These are phyloP conservation scores for Cirrhinus mrigala DNA, from an alignment of 2,797 vertebrate species.

Conservation along the genomic window DNA sequence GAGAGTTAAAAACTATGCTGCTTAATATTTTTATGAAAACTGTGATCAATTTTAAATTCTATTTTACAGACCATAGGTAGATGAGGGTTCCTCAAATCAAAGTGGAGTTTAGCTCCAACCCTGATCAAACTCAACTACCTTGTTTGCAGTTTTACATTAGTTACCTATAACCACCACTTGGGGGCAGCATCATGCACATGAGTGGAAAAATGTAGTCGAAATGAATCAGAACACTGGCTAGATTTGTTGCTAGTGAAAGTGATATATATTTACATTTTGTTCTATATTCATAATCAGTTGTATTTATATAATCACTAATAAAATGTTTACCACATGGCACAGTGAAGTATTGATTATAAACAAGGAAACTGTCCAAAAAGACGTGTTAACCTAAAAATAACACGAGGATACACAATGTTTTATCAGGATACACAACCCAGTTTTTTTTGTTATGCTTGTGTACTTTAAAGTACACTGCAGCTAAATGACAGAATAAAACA, in stretches of 20 bases:
- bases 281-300: slow-evolving; percentile 1
- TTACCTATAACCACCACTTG: slow-evolving; percentile 11
- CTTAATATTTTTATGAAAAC: background rate
- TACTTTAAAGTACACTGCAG: slow-evolving; percentile 26
- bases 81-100: no score
- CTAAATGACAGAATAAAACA: slow-evolving; percentile 9
- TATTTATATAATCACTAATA: background rate
- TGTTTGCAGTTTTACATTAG: background rate
- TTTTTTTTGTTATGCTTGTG: background rate
- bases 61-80: background rate
- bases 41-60: background rate
- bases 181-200: slow-evolving; percentile 22
- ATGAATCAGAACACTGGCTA: background rate
- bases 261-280: slow-evolving; percentile 16
- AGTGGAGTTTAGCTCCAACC: no score
- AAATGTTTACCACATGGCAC: slow-evolving; percentile 1
- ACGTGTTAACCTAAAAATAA: background rate
- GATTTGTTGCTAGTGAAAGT: background rate
- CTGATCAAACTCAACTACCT: no score
- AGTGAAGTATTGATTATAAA: background rate
- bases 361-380: background rate
- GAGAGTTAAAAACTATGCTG: background rate
- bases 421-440: background rate
- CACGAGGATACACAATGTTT: background rate
- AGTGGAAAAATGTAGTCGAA: background rate